A percentile compares a stretch with the other conserved stretches of the same genome.
Evolutionary conservation across 2,797 vertebrate genomes (phyloP).

Genomic region (Natrix natrix): DNA sequence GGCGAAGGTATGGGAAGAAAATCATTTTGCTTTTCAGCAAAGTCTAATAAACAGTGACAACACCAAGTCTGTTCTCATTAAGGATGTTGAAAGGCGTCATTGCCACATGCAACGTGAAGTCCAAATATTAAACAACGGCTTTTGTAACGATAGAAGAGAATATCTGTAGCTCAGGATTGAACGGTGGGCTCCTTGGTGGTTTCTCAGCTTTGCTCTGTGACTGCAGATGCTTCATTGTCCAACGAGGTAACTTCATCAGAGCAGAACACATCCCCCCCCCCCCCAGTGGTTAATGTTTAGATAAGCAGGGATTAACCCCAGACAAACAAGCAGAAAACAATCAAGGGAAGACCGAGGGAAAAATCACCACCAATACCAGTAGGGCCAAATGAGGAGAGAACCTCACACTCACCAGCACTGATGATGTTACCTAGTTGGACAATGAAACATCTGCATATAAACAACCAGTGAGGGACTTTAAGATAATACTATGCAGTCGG

Average conservation of each 20-base stretch:
- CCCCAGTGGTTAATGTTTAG: background rate
- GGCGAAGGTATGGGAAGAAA: constrained; percentile 29
- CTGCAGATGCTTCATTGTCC: background rate
- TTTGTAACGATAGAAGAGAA: constrained; percentile 68
- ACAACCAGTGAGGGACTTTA: background rate
- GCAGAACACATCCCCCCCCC: background rate
- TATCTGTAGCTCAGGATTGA: background rate
- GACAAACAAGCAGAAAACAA: background rate
- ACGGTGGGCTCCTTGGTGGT: background rate
- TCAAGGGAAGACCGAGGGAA: background rate
- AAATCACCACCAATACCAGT: background rate
- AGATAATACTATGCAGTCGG: background rate
- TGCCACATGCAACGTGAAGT: constrained; percentile 90
- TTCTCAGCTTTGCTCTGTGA: background rate
- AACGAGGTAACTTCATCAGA: background rate
- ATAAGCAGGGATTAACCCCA: background rate
- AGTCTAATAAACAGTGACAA: constrained; percentile 99
- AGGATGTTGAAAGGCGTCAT: constrained; percentile 94
- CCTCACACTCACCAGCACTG: background rate
- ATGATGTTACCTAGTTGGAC: background rate
- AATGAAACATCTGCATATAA: background rate
- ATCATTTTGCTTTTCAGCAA: constrained; percentile 94
- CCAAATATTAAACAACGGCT: constrained; percentile 91
- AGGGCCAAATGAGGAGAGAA: background rate
- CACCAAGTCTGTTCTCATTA: constrained; percentile 98